Base-by-base conservation (phyloP, 2,797 vertebrate species). In the Rhinichthys osculus region DNA sequence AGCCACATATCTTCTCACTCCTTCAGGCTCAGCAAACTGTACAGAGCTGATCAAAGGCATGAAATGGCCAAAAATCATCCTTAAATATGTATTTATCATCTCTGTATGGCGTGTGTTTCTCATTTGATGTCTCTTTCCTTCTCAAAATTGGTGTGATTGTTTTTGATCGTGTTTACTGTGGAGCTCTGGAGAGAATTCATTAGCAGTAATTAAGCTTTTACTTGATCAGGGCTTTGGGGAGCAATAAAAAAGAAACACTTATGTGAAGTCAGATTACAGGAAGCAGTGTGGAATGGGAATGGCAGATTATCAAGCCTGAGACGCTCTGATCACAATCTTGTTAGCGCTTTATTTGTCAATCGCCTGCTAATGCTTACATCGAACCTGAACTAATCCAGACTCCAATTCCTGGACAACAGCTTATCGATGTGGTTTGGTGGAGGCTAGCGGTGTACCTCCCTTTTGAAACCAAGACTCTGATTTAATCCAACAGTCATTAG, bases 191-290 rank as follows among this genome's bases (percentile, higher is more conserved):
- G 90, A 91, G 92, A 95, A 94, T 95, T 95, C 93, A 95, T 95
- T 95, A 94, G 90, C 90, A 87, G 88, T 92, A 95, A 95, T 95
- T 94, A 95, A 94, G 92, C 90, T 88, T 95, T 95, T 93, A 95
- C 92, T 95, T 95, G 93, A 95, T 96, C 94, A 94, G 92, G 91
- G 92, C 86, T 90, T 90, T 91, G 87, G 88, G 86, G 91, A 74
- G 62, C 83, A 87, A 83, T 94, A 54, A 77, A 79, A 79, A 40
- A 38, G 72, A 83, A 85, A 88, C 86, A 85, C 81, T 84, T 94
- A 93, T 94, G 92, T 94, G 93, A 94, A 95, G 94, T 95, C 92
- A 95, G 93, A 96, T 95, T 94, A 94, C 95, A 94, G 91, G 87
- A 85, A 94, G 89, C 90, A 81, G 90, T 90, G 90, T 91, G 91